Conservation (phyloP, 2,797 vertebrate species). For the Echeneis naucrates region DNA sequence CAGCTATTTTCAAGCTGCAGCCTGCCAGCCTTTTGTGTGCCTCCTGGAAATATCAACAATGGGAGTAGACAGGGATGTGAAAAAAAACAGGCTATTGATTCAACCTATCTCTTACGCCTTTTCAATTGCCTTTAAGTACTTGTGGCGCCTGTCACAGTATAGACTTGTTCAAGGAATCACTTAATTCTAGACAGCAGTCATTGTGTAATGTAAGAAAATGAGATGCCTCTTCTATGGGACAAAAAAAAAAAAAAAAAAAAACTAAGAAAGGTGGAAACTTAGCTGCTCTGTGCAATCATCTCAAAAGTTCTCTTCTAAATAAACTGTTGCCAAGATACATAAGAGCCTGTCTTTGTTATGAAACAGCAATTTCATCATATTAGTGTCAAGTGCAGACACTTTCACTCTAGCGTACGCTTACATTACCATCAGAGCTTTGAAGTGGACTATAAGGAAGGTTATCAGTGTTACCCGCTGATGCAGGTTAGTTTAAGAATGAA, state of each 20-base stretch:
- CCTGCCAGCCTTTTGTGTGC: slow-evolving; percentile 70
- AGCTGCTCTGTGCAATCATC: slow-evolving; percentile 51
- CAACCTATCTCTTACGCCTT: slow-evolving; percentile 73
- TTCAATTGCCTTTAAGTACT: slow-evolving; percentile 73
- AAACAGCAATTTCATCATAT: slow-evolving; percentile 57
- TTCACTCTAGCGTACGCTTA: slow-evolving; percentile 6
- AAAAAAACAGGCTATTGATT: slow-evolving; percentile 72
- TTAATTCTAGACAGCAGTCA: slow-evolving; percentile 65
- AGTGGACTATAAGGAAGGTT: slow-evolving; percentile 10
- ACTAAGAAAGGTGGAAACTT: slow-evolving; percentile 62
- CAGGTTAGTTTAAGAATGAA: neutral
- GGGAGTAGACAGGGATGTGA: slow-evolving; percentile 63
- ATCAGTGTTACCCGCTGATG: slow-evolving; percentile 4
- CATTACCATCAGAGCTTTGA: slow-evolving; percentile 24
- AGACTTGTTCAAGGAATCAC: slow-evolving; percentile 67
- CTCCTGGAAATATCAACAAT: slow-evolving; percentile 72
- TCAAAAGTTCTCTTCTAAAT: slow-evolving; percentile 33
- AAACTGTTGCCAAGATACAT: slow-evolving; percentile 40
- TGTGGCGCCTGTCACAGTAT: slow-evolving; percentile 68
- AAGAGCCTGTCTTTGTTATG: slow-evolving; percentile 43
- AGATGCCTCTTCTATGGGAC: slow-evolving; percentile 47
- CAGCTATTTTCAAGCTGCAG: slow-evolving; percentile 69
- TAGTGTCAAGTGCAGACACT: slow-evolving; percentile 41
- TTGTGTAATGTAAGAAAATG: slow-evolving; percentile 64
- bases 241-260: slow-evolving; percentile 26